Evolutionary conservation across 2,797 vertebrate genomes (phyloP).

Genomic region (Peromyscus melanophrys): DNA sequence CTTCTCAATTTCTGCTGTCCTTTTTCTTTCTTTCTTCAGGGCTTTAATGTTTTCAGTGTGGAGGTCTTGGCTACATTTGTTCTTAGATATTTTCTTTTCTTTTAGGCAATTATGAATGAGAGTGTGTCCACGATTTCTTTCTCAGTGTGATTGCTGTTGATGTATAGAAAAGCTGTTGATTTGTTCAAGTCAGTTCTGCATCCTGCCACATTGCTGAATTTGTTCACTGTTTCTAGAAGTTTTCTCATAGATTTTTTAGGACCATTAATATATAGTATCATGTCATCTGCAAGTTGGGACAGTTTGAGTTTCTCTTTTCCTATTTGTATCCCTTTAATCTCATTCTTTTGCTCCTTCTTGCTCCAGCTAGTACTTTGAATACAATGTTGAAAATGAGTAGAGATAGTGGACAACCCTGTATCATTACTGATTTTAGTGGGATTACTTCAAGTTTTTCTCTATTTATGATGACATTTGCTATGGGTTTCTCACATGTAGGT

Average conservation of each 20-base stretch:
- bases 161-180: neutral
- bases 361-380: neutral
- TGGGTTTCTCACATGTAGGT: too few species aligned
- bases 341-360: neutral
- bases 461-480: neutral
- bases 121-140: neutral
- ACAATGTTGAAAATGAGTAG: too few species aligned
- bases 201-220: neutral
- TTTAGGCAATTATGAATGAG: neutral
- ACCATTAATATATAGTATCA: neutral
- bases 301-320: neutral
- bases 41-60: neutral
- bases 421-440: neutral
- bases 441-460: neutral
- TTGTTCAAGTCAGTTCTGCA: neutral
- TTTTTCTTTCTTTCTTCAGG: neutral
- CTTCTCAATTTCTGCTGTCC: neutral
- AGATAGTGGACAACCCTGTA: too few species aligned
- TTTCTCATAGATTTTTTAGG: neutral
- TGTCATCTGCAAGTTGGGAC: too few species aligned
- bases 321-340: neutral
- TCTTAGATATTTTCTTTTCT: neutral
- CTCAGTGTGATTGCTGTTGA: neutral
- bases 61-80: neutral
- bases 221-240: too few species aligned